Evolutionary conservation across 2,888 invertebrate species (phyloP).

Genomic region (Ophion ellenae): DNA sequence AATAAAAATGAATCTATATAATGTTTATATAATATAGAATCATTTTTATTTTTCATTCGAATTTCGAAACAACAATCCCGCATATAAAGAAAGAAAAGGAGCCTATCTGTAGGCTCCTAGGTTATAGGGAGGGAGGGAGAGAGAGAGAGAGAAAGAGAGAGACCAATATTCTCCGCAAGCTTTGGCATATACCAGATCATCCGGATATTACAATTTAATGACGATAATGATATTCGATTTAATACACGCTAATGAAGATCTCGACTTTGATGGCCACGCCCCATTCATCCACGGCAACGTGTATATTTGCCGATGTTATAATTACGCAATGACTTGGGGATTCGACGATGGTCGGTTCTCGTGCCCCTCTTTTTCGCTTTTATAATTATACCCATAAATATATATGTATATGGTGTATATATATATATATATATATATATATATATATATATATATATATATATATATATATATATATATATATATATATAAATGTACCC

Average conservation of each 20-base stretch:
- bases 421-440: neutral
- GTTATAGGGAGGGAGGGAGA: neutral
- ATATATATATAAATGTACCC: neutral
- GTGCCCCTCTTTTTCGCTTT: neutral
- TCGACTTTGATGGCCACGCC: conserved; percentile 27
- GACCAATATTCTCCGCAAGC: neutral
- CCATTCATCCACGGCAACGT: neutral
- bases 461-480: neutral
- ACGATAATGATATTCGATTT: conserved; percentile 34
- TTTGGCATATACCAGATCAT: neutral
- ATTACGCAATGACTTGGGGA: conserved; percentile 38
- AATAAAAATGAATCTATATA: no score
- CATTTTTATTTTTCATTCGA: no score
- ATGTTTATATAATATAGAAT: no score
- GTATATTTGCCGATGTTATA: conserved; percentile 33
- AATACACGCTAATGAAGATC: conserved; percentile 36
- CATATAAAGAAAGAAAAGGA: no score
- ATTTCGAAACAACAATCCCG: no score
- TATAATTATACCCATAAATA: conserved; percentile 17
- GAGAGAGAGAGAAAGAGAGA: neutral
- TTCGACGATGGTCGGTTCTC: conserved; percentile 20
- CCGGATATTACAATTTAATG: conserved; percentile 5
- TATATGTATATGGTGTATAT: no score
- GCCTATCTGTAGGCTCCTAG: no score
- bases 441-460: neutral